phyloP scores from a whole-genome alignment of 1,140 invertebrate species.

The Papilio xuthus region DNA sequence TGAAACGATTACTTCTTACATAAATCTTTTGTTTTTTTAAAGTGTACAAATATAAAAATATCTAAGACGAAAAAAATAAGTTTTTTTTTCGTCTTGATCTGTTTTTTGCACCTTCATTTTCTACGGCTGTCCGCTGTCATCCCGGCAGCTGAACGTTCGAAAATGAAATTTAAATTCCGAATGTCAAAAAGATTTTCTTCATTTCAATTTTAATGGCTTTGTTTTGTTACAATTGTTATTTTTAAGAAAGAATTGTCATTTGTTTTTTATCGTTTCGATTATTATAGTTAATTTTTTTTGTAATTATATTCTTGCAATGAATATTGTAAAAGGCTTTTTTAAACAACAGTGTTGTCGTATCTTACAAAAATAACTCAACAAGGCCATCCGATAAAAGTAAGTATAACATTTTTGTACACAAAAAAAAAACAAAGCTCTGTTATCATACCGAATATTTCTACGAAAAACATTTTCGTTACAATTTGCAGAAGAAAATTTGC shows the following conservation, averaged over 20 bases:
- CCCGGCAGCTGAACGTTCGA: not conserved
- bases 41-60: not conserved
- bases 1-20: too few relatives aligned
- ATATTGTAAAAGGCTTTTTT: too few relatives aligned
- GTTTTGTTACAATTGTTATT: not conserved
- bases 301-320: too few relatives aligned
- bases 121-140: not conserved
- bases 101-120: constrained; percentile 7
- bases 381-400: not conserved
- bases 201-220: not conserved
- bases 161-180: constrained; percentile 1
- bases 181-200: constrained; percentile 1
- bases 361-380: too few relatives aligned
- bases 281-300: too few relatives aligned
- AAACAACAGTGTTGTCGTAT: too few relatives aligned
- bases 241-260: too few relatives aligned
- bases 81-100: not conserved
- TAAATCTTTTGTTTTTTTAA: not conserved
- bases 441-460: not conserved
- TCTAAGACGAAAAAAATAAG: too few relatives aligned
- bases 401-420: not conserved
- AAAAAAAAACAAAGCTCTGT: not conserved
- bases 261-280: too few relatives aligned
- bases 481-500: not conserved
- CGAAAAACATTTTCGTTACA: not conserved